These are phyloP conservation scores for Mobula hypostoma DNA, from an alignment of 2,113 vertebrate species.

Conservation along the genomic window DNA sequence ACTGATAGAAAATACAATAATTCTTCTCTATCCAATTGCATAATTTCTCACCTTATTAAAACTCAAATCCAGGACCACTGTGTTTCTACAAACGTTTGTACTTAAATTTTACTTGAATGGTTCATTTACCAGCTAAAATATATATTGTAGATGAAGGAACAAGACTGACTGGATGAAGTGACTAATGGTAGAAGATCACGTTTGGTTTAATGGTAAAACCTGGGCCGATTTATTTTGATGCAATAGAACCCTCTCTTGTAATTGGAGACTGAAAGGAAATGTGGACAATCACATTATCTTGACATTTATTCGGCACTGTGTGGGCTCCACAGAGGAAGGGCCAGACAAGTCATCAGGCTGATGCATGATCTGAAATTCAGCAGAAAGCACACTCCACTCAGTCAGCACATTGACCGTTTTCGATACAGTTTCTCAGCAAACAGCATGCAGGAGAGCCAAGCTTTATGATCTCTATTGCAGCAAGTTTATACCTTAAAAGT, in stretches of 20 bases:
- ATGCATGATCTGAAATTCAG: neutral
- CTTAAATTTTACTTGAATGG: neutral
- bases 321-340: neutral
- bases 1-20: neutral
- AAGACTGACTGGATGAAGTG: no score
- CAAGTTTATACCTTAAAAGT: neutral
- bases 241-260: no score
- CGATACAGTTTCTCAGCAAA: neutral
- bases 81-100: no score
- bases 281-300: neutral
- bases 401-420: neutral
- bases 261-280: no score
- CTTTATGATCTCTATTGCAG: neutral
- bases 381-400: neutral
- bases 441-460: neutral
- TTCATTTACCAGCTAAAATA: neutral
- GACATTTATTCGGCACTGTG: neutral
- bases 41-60: neutral
- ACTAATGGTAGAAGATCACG: no score
- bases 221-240: no score
- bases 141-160: neutral
- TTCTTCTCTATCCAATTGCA: neutral
- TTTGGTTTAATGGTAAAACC: no score
- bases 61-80: no score
- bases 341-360: neutral